phyloP scores from a whole-genome alignment of 2,888 invertebrate genomes.

The Ormyrus nitidulus region DNA sequence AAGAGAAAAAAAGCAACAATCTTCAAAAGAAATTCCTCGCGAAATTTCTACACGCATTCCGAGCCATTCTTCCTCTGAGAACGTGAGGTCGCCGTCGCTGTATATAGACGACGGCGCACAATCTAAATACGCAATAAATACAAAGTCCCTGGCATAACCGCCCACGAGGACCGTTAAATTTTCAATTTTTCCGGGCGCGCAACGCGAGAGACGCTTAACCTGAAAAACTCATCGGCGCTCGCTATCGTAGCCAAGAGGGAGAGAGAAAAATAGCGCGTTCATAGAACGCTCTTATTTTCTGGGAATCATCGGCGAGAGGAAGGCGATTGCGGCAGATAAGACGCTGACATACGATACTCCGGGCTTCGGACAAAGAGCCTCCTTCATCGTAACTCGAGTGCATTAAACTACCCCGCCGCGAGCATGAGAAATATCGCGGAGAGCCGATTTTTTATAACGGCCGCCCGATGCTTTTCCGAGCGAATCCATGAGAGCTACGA shows the following conservation, averaged over 20 bases:
- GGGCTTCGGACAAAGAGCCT: slow-evolving; percentile 39
- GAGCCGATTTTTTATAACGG: no score
- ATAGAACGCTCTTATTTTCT: slow-evolving; percentile 32
- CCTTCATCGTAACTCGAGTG: slow-evolving; percentile 50
- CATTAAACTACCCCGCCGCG: slow-evolving; percentile 31
- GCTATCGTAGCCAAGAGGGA: neutral
- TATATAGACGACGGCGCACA: neutral
- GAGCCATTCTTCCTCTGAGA: no score
- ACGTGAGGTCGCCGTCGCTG: no score
- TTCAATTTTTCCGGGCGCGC: neutral
- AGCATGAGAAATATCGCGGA: slow-evolving; percentile 5
- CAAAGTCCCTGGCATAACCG: neutral
- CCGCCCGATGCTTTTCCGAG: no score
- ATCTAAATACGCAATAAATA: slow-evolving; percentile 12
- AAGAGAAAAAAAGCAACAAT: no score
- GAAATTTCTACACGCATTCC: neutral
- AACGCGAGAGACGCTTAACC: neutral
- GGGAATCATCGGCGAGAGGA: slow-evolving; percentile 33
- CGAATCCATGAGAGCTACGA: no score
- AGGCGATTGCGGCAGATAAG: slow-evolving; percentile 41
- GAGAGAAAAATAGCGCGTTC: slow-evolving; percentile 16
- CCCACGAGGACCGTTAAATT: slow-evolving; percentile 20
- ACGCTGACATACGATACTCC: slow-evolving; percentile 38
- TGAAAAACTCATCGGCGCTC: neutral
- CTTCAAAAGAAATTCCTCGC: neutral